Evolutionary conservation across 2,888 invertebrate genomes (phyloP).

Genomic region (Schizaphis graminum): DNA sequence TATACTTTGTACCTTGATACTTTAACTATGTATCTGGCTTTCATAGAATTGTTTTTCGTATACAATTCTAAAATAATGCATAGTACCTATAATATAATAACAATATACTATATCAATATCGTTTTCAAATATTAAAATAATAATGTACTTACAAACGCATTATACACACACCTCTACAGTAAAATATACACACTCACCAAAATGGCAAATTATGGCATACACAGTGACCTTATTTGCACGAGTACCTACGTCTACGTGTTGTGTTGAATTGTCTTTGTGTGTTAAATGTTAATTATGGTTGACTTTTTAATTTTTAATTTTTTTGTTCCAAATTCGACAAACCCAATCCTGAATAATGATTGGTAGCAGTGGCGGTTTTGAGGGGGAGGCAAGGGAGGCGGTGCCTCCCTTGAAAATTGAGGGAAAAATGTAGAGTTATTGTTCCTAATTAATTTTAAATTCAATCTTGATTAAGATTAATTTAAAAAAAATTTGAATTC

Average conservation of each 20-base stretch:
- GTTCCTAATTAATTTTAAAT: no score
- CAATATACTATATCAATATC: neutral
- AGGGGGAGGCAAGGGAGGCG: no score
- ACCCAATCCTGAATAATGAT: slow-evolving; percentile 20
- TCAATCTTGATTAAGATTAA: no score
- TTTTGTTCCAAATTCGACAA: neutral
- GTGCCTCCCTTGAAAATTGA: no score
- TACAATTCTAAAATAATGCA: neutral
- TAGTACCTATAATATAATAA: no score
- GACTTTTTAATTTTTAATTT: neutral
- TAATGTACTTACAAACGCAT: neutral
- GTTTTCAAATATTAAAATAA: neutral
- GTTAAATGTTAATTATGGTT: neutral
- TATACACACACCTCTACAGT: neutral
- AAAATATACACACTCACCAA: neutral
- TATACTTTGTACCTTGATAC: neutral
- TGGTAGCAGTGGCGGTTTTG: no score
- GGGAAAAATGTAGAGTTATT: no score
- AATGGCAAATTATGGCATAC: neutral
- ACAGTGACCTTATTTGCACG: neutral
- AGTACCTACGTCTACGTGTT: neutral
- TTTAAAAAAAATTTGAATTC: no score
- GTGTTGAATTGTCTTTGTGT: neutral
- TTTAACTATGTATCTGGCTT: neutral
- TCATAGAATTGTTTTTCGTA: neutral